These are phyloP conservation scores for Tretioscincus oriximinensis DNA, from an alignment of 2,113 vertebrate species.

Conservation along the genomic window DNA sequence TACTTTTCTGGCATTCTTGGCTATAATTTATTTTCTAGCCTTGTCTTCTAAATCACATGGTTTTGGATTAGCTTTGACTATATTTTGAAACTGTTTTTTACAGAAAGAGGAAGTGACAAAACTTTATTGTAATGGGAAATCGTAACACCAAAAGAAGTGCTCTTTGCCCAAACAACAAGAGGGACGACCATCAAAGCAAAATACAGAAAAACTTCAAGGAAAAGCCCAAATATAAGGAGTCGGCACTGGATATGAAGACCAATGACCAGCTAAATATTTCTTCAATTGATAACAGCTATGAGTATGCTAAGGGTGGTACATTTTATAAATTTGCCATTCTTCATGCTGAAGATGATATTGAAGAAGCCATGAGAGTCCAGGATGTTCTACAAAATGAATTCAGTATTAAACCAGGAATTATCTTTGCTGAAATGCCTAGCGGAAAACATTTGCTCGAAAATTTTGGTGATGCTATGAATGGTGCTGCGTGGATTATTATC, in stretches of 20 bases:
- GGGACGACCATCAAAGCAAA: slow-evolving; percentile 29
- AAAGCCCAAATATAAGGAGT: background rate
- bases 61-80: background rate
- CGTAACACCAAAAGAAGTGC: slow-evolving; percentile 44
- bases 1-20: background rate
- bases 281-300: slow-evolving; percentile 10
- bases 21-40: background rate
- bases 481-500: slow-evolving; percentile 58
- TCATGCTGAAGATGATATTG: slow-evolving; percentile 36
- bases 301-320: slow-evolving; percentile 5
- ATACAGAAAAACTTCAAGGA: slow-evolving; percentile 11
- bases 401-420: slow-evolving; percentile 58
- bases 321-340: slow-evolving; percentile 65
- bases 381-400: slow-evolving; percentile 56
- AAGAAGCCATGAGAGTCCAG: slow-evolving; percentile 50
- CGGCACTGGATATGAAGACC: background rate
- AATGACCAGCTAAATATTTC: background rate
- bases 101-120: slow-evolving; percentile 33
- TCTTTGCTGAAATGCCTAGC: slow-evolving; percentile 59
- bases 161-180: slow-evolving; percentile 21
- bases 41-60: background rate
- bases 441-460: slow-evolving; percentile 61
- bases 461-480: slow-evolving; percentile 48
- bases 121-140: slow-evolving; percentile 27
- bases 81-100: background rate